A percentile compares a stretch with the other conserved stretches of the same genome.
phyloP scores from a whole-genome alignment of 2,888 invertebrate species.

The Rhingia campestris region DNA sequence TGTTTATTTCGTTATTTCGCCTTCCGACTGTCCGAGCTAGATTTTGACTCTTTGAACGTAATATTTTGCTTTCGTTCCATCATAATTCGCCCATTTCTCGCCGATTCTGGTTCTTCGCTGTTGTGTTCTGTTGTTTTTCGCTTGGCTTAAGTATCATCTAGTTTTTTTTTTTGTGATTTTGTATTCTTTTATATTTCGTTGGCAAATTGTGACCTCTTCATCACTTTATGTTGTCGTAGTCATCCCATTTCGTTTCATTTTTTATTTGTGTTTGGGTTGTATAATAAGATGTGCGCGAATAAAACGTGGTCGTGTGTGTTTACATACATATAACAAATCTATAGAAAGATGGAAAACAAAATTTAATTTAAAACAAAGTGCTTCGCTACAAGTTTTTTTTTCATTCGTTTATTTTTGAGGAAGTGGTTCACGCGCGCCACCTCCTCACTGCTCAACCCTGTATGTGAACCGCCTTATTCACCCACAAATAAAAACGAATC shows the following conservation, averaged over 20 bases:
- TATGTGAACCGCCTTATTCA: conserved; percentile 36
- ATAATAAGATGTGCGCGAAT: conserved; percentile 49
- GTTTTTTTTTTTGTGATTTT: conserved; percentile 3
- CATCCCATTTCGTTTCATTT: conserved; percentile 32
- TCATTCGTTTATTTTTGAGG: conserved; percentile 21
- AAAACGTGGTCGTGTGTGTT: conserved; percentile 58
- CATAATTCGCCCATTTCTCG: conserved; percentile 52
- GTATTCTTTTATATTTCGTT: conserved; percentile 33
- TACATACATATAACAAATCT: conserved; percentile 37
- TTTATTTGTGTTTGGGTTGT: conserved; percentile 31
- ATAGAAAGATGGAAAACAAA: conserved; percentile 2
- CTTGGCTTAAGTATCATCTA: conserved; percentile 34
- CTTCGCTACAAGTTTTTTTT: conserved; percentile 5
- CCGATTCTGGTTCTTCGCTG: conserved; percentile 42
- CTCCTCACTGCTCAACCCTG: conserved; percentile 41
- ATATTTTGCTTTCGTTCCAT: conserved; percentile 40
- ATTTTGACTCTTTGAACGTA: conserved; percentile 44
- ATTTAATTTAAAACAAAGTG: conserved; percentile 29
- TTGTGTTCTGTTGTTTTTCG: conserved; percentile 42
- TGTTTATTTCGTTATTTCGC: conserved; percentile 44
- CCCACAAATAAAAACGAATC: conserved; percentile 31
- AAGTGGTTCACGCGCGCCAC: conserved; percentile 38
- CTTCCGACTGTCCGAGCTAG: conserved; percentile 7
- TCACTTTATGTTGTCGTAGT: conserved; percentile 40
- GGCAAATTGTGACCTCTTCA: conserved; percentile 53